Evolutionary conservation across 2,797 vertebrate species (phyloP).

Genomic region (Jordanella pulchra): DNA sequence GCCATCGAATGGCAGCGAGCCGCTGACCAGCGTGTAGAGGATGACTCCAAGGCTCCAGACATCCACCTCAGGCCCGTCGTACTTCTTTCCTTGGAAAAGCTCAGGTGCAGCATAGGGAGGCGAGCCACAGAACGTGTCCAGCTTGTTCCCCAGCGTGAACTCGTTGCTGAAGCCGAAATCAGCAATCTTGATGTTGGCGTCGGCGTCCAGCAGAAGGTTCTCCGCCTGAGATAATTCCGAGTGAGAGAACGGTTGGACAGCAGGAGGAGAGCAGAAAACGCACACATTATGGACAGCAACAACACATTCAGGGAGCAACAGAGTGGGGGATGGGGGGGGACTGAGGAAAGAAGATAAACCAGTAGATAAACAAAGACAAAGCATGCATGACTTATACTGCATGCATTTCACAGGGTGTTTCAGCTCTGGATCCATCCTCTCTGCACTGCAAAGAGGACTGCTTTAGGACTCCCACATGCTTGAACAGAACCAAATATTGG

Average conservation of each 20-base stretch:
- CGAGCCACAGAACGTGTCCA: slow-evolving; percentile 93
- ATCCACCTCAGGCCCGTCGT: slow-evolving; percentile 91
- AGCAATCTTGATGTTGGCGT: slow-evolving; percentile 92
- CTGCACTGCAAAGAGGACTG: slow-evolving; percentile 32
- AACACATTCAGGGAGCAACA: background rate
- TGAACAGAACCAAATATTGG: slow-evolving; percentile 19
- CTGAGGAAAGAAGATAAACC: background rate
- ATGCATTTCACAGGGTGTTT: slow-evolving; percentile 41
- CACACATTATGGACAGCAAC: background rate
- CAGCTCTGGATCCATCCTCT: background rate
- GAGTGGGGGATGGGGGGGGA: slow-evolving; percentile 16
- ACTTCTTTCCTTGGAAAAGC: slow-evolving; percentile 92
- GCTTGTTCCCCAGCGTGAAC: slow-evolving; percentile 89
- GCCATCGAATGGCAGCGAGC: slow-evolving; percentile 95
- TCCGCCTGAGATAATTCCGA: slow-evolving; percentile 80
- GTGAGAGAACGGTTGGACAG: slow-evolving; percentile 27
- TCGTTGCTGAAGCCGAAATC: slow-evolving; percentile 95
- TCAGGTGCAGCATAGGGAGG: slow-evolving; percentile 84
- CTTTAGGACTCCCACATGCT: slow-evolving; percentile 55
- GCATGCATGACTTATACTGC: slow-evolving; percentile 50
- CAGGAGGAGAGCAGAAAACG: background rate
- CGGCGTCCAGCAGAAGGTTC: slow-evolving; percentile 89
- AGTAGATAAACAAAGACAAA: slow-evolving; percentile 10
- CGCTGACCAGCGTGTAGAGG: slow-evolving; percentile 94
- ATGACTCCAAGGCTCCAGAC: slow-evolving; percentile 95